Evolutionary conservation across 2,797 vertebrate species (phyloP).

Genomic region (Natrix natrix): DNA sequence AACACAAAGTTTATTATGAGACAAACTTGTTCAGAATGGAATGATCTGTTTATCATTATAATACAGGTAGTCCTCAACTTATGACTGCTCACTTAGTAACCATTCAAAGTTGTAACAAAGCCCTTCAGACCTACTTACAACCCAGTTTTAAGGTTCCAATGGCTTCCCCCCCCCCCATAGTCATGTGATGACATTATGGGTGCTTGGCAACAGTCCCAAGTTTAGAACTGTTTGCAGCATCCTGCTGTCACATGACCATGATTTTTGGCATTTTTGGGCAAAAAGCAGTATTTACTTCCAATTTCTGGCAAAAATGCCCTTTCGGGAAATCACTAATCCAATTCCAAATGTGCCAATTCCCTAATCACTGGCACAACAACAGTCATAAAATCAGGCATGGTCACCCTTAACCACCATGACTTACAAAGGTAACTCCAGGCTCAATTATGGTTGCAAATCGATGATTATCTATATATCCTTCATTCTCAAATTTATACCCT

Average conservation of each 20-base stretch:
- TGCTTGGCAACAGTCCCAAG: not conserved
- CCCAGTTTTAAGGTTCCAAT: not conserved
- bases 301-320: not conserved
- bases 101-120: not conserved
- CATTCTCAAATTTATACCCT: conserved; percentile 26
- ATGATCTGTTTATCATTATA: not conserved
- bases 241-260: not conserved
- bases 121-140: not conserved
- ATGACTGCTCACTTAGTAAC: not conserved
- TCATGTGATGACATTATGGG: not conserved
- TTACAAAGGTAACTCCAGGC: not conserved
- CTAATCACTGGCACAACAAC: not conserved
- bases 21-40: not conserved
- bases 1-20: conserved; percentile 3
- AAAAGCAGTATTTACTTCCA: not conserved
- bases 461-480: not conserved
- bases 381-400: not conserved
- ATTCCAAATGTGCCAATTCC: too few relatives aligned
- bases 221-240: not conserved
- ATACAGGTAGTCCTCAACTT: not conserved
- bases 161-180: not conserved
- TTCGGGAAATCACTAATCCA: not conserved
- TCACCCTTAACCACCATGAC: not conserved
- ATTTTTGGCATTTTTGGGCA: not conserved
- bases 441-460: not conserved